Conservation (phyloP, 2,797 vertebrate genomes). For the Dromococcyx pavoninus region DNA sequence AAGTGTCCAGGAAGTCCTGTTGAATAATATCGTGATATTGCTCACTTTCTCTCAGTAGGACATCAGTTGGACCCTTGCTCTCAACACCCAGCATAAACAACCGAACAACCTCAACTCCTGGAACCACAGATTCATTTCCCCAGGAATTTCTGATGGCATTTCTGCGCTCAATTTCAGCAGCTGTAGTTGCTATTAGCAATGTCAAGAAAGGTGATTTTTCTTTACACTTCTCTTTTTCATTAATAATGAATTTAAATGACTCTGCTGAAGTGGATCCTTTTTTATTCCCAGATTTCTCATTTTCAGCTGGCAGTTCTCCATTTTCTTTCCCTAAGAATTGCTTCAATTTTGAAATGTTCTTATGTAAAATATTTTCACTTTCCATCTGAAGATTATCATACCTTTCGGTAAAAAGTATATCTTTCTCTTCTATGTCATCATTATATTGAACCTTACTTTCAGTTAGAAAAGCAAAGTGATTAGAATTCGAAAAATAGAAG, state of each 20-base stretch:
- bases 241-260: slow-evolving; percentile 11
- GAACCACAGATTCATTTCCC: neutral
- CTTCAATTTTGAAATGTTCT: neutral
- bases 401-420: neutral
- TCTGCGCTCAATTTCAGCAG: neutral
- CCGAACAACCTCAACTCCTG: neutral
- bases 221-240: slow-evolving; percentile 13
- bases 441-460: neutral
- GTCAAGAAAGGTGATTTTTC: neutral
- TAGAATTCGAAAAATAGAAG: neutral
- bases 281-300: neutral
- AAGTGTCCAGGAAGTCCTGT: slow-evolving; percentile 33
- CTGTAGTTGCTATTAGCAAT: neutral
- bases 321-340: neutral
- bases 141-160: neutral
- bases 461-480: neutral
- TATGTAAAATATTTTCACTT: neutral
- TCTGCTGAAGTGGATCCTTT: neutral
- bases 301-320: neutral
- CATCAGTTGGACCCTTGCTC: no score
- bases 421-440: neutral
- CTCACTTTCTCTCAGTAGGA: neutral
- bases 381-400: neutral
- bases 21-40: slow-evolving; percentile 1
- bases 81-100: neutral